A percentile compares a stretch with the other conserved stretches of the same genome.
Conservation (phyloP, 2,888 invertebrate species). For the Patella ulyssiponensis region DNA sequence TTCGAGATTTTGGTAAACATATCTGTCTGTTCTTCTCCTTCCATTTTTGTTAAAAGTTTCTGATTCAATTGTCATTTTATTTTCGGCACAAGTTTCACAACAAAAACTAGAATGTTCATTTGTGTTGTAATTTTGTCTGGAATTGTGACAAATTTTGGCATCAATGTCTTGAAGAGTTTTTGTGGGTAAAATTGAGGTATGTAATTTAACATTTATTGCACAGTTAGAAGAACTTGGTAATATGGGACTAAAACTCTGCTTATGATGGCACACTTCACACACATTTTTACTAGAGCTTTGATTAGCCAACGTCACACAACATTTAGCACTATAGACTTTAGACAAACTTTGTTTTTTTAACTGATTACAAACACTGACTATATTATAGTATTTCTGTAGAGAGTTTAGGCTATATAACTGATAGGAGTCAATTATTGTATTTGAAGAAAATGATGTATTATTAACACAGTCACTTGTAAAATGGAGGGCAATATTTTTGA, state of each 20-base stretch:
- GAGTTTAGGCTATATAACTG: conserved; percentile 20
- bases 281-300: conserved; percentile 31
- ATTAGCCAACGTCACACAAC: conserved; percentile 46
- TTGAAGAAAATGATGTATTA: conserved; percentile 9
- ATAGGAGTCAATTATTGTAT: conserved; percentile 12
- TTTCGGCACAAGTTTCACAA: conserved; percentile 45
- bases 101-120: conserved; percentile 55
- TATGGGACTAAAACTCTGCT: conserved; percentile 11
- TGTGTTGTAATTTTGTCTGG: conserved; percentile 52
- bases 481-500: conserved; percentile 82
- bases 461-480: conserved; percentile 71
- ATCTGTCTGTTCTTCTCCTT: conserved; percentile 49
- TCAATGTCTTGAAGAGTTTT: not conserved
- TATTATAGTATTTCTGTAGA: conserved; percentile 24
- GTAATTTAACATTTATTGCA: not conserved
- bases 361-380: conserved; percentile 24
- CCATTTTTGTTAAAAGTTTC: conserved; percentile 24
- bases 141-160: conserved; percentile 48
- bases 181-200: not conserved
- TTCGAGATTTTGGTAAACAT: conserved; percentile 46
- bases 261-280: conserved; percentile 52
- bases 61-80: conserved; percentile 9
- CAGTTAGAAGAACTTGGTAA: conserved; percentile 12
- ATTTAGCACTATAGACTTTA: conserved; percentile 33
- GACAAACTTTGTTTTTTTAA: conserved; percentile 8